Evolutionary conservation across 30 jellyfish, hydroid and myxozoan species (phyloP).

Genomic region (Aurelia coerulea): DNA sequence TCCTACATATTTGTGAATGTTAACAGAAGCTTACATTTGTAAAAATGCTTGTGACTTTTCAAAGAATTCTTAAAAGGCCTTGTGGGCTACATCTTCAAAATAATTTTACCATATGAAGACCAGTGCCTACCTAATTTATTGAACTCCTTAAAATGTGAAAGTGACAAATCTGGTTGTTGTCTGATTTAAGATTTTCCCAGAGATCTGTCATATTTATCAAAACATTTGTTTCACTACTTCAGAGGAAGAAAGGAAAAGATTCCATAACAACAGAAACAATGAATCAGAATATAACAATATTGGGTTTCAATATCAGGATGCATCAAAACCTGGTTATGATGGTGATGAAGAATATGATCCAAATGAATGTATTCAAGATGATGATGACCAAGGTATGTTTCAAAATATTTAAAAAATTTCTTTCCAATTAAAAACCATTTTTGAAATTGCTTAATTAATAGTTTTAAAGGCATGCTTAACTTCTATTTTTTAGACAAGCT

Average conservation of each 20-base stretch:
- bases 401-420: background rate
- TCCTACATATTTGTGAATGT: too few relatives aligned
- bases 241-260: conserved; percentile 84
- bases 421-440: background rate
- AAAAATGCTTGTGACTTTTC: too few relatives aligned
- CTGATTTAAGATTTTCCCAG: background rate
- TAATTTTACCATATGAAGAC: too few relatives aligned
- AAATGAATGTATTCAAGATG: conserved; percentile 43
- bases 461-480: background rate
- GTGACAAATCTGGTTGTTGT: too few relatives aligned
- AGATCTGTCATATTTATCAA: background rate
- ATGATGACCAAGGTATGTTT: conserved; percentile 62
- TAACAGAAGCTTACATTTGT: too few relatives aligned
- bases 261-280: background rate
- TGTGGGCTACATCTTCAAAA: too few relatives aligned
- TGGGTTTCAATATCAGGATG: conserved; percentile 44
- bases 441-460: background rate
- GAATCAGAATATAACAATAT: conserved; percentile 11
- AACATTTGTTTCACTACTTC: background rate
- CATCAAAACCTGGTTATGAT: conserved; percentile 32
- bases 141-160: too few relatives aligned
- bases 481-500: too few relatives aligned
- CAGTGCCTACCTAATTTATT: too few relatives aligned
- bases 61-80: too few relatives aligned
- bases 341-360: conserved; percentile 88